Evolutionary conservation across 2,888 invertebrate genomes (phyloP).

Genomic region (Hanleya hanleyi): DNA sequence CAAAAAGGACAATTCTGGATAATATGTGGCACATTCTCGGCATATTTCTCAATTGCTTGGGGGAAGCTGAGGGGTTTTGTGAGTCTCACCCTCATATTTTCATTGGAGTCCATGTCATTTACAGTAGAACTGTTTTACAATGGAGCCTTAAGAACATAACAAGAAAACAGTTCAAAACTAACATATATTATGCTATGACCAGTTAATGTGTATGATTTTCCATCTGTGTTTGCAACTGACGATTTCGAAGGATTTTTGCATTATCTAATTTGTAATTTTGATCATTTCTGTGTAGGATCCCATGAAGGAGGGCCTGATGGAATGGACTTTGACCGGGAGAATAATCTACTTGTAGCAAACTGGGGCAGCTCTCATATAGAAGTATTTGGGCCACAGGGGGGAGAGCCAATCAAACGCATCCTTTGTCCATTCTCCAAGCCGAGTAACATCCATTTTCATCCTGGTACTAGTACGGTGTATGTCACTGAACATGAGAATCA

Average conservation of each 20-base stretch:
- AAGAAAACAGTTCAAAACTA: too few species aligned
- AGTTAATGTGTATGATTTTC: too few species aligned
- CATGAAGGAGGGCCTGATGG: conserved; percentile 68
- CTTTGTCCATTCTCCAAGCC: conserved; percentile 59
- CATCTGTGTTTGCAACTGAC: too few species aligned
- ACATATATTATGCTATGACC: neutral
- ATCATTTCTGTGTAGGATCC: conserved; percentile 46
- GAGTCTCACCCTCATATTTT: too few species aligned
- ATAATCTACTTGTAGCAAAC: conserved; percentile 66
- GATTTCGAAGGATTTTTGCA: neutral
- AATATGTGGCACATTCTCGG: too few species aligned
- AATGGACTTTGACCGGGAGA: conserved; percentile 68
- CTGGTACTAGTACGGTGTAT: conserved; percentile 54
- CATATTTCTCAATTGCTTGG: too few species aligned
- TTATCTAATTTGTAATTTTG: neutral
- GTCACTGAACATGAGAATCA: conserved; percentile 66
- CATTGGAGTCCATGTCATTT: too few species aligned
- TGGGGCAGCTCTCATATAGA: conserved; percentile 64
- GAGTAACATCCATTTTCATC: conserved; percentile 66
- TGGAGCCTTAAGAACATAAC: too few species aligned
- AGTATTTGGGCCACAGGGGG: conserved; percentile 61
- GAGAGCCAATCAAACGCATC: conserved; percentile 55
- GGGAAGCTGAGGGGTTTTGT: too few species aligned
- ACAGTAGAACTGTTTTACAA: too few species aligned
- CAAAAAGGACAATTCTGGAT: too few species aligned